Percentiles rank a stretch among this genome's conserved stretches.
These are phyloP conservation scores for Thinocorus orbignyianus DNA, from an alignment of 2,113 vertebrate species.

Conservation along the genomic window DNA sequence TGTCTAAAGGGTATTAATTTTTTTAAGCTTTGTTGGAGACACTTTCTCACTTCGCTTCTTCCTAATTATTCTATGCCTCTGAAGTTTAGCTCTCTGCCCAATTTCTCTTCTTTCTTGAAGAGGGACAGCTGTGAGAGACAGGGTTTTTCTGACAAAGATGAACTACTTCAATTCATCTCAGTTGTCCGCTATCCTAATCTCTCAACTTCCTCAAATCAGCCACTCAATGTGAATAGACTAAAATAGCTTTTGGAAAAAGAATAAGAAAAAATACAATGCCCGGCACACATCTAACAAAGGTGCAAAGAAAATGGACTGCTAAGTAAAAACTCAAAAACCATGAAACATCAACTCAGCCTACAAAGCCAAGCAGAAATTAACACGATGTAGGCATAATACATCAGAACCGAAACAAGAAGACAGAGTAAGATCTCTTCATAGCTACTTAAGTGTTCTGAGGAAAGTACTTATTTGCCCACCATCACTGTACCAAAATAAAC, in stretches of 20 bases:
- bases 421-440: background rate
- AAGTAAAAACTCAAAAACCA: background rate
- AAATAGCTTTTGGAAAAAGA: background rate
- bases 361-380: background rate
- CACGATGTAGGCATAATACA: background rate
- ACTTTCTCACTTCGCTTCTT: background rate
- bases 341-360: background rate
- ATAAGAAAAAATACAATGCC: background rate
- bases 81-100: background rate
- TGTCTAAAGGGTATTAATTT: background rate
- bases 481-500: background rate
- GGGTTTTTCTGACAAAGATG: conserved; percentile 10
- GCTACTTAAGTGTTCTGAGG: background rate
- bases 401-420: background rate
- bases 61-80: background rate
- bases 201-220: conserved; percentile 36
- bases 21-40: background rate
- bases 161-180: conserved; percentile 32
- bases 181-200: conserved; percentile 4
- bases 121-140: background rate
- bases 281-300: background rate
- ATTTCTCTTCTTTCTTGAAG: background rate
- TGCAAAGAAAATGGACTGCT: background rate
- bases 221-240: background rate
- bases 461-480: background rate